Base-by-base conservation (phyloP, 37 sponge, comb jelly and placozoan species). In the Halisarca cf. caerulea region DNA sequence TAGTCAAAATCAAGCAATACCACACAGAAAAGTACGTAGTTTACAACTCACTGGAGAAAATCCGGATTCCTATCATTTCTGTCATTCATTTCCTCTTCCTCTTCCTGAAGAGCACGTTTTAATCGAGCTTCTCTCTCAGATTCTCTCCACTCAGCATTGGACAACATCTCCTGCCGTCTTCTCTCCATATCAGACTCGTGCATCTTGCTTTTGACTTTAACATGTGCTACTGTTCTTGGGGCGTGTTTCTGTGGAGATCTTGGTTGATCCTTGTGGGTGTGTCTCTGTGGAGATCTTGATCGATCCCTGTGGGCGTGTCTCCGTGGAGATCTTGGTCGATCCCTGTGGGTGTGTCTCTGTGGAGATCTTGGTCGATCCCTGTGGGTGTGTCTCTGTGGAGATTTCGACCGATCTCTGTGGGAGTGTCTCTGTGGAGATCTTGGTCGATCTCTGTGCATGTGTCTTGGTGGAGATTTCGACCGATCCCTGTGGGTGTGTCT, bases 91-190 rank as follows among this genome's bases (percentile, higher is more conserved):
- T 84, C 74, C 35, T 32, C 18, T 8, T 84, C 37, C 51, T 58
- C 66, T 21, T 60, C 40, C 2, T 82, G 37, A 36, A 18, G 40
- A 41, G 82, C 64, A 23, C 15, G 62, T 58, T 58, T 42, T 70
- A 92, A 28, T 78, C 90, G 83, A 57, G 30, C 17, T 34, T 89
- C 95, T 66, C 90, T 86, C 75, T 92, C 95, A 69, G 85, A 80
- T 32, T 71, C 86, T 57, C 87, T 86, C 35, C 78, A 89, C 82
- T 70, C 59, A 4, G 95, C 95, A 86, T 79, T 68, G 2, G 30
- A 28, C 90, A 92, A 89, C 95, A 95, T 95, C 69, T 92, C 93
- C 38, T 82, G 34, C 35, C 95, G 51, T 77, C 83, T 80, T 37
- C 66, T 54, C 79, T 95, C 90, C 59, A 95, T 59, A 28, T 91